phyloP scores from a whole-genome alignment of 2,888 invertebrate species.

The Meandrusa payeni region DNA sequence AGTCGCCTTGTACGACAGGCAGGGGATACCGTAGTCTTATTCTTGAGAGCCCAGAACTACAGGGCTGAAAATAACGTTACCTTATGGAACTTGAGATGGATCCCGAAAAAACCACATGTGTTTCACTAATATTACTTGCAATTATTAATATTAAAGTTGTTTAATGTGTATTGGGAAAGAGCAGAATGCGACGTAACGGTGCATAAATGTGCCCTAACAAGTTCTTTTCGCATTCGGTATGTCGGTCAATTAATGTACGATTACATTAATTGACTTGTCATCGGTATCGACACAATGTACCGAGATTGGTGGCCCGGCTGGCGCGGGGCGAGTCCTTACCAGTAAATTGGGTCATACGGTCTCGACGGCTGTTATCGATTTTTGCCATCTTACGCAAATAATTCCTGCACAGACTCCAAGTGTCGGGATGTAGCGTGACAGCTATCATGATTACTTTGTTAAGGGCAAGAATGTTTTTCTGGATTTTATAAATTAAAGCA shows the following conservation, averaged over 20 bases:
- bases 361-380: constrained; percentile 67
- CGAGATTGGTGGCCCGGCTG: constrained; percentile 28
- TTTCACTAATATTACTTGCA: no score
- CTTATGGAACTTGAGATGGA: no score
- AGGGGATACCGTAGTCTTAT: no score
- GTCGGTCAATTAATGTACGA: constrained; percentile 16
- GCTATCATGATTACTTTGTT: no score
- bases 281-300: constrained; percentile 11
- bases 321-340: constrained; percentile 31
- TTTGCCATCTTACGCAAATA: constrained; percentile 57
- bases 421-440: constrained; percentile 5
- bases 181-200: constrained; percentile 12
- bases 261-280: constrained; percentile 22
- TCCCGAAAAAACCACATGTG: no score
- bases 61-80: no score
- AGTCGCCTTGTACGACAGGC: no score
- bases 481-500: no score
- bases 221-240: constrained; percentile 12
- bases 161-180: neutral
- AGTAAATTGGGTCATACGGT: constrained; percentile 64
- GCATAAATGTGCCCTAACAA: constrained; percentile 12
- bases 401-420: constrained; percentile 27
- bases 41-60: no score
- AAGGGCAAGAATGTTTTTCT: no score
- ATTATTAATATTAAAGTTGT: no score